These are phyloP conservation scores for Bombylius discolor DNA, from an alignment of 2,888 invertebrate species.

Conservation along the genomic window DNA sequence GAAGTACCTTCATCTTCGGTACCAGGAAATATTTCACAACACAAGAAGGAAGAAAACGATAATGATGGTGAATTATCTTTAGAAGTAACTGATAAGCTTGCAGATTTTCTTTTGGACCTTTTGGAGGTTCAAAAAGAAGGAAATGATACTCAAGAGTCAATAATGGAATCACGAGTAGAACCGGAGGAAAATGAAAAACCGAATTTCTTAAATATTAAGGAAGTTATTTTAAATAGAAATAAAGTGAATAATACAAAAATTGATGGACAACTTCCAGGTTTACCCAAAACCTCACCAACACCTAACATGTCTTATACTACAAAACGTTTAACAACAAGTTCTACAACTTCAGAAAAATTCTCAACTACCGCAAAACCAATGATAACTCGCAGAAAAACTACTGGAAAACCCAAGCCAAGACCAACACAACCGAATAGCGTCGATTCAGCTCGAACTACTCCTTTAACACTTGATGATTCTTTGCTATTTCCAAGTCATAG, in stretches of 20 bases:
- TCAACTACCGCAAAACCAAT: slow-evolving; percentile 1
- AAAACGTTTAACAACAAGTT: background rate
- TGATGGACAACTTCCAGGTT: background rate
- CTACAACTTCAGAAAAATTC: slow-evolving; percentile 3
- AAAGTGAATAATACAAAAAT: slow-evolving; percentile 8
- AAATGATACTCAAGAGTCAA: slow-evolving; percentile 3
- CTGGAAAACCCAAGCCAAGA: background rate
- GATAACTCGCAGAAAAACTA: background rate
- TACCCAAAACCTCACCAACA: background rate
- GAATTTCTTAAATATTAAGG: slow-evolving; percentile 33
- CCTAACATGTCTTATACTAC: background rate
- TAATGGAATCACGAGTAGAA: slow-evolving; percentile 19
- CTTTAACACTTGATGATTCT: slow-evolving; percentile 25
- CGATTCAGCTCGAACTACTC: background rate
- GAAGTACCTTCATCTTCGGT: background rate
- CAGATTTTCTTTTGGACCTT: slow-evolving; percentile 32
- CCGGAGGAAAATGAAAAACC: slow-evolving; percentile 22
- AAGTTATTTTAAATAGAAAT: slow-evolving; percentile 30
- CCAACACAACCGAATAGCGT: background rate
- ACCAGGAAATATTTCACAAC: background rate
- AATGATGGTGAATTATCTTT: slow-evolving; percentile 11
- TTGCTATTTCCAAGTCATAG: slow-evolving; percentile 33
- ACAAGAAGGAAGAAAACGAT: background rate
- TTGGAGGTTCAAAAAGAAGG: slow-evolving; percentile 28
- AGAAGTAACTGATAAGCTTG: slow-evolving; percentile 29